These are phyloP conservation scores for Peromyscus melanophrys DNA, from an alignment of 2,797 vertebrate genomes.

Conservation along the genomic window DNA sequence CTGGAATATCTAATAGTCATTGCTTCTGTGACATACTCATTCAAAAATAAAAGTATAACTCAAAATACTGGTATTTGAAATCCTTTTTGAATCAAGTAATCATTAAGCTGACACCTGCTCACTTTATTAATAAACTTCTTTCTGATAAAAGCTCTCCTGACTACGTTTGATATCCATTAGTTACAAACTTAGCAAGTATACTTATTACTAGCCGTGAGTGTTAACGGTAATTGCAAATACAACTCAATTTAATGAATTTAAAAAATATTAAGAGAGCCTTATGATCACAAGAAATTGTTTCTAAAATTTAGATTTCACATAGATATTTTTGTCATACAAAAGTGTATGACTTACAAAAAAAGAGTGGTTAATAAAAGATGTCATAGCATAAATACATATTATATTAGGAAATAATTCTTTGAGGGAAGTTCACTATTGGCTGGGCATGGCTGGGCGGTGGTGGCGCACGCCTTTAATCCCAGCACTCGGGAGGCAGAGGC, in stretches of 20 bases:
- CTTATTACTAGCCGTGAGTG: conserved; percentile 14
- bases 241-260: conserved; percentile 32
- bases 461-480: too few relatives aligned
- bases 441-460: too few relatives aligned
- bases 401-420: not conserved
- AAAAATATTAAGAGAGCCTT: not conserved
- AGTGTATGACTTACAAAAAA: not conserved
- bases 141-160: conserved; percentile 5
- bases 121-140: conserved; percentile 22
- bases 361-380: conserved; percentile 50
- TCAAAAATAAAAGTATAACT: conserved; percentile 25
- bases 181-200: conserved; percentile 25
- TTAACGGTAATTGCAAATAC: conserved; percentile 16
- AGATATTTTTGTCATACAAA: conserved; percentile 44
- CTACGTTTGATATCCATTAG: conserved; percentile 39
- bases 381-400: conserved; percentile 48
- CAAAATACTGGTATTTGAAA: not conserved
- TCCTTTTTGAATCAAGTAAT: conserved; percentile 46
- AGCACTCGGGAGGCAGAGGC: too few relatives aligned
- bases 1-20: not conserved
- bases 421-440: too few relatives aligned
- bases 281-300: conserved; percentile 36
- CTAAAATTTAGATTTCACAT: conserved; percentile 42
- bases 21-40: not conserved
- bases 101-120: not conserved